Percentiles rank a stretch among this genome's conserved stretches.
Evolutionary conservation across 2,797 vertebrate genomes (phyloP).

Genomic region (Oreortyx pictus): DNA sequence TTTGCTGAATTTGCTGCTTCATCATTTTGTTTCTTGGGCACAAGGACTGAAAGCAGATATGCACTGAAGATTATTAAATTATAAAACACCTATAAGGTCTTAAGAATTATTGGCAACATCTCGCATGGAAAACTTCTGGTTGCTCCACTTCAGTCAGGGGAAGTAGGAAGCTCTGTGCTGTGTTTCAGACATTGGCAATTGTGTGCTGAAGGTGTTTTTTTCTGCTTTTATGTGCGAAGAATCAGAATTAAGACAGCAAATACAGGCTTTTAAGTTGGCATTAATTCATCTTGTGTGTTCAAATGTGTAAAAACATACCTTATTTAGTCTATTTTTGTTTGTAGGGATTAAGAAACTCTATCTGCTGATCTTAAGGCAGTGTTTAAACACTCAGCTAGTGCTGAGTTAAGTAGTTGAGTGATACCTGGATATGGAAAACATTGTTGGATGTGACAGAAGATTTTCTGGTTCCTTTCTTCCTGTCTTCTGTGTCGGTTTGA

Average conservation of each 20-base stretch:
- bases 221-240: not conserved
- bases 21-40: not conserved
- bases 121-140: not conserved
- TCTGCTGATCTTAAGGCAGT: not conserved
- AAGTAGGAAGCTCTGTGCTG: not conserved
- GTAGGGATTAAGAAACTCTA: not conserved
- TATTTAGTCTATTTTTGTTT: not conserved
- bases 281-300: not conserved
- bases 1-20: not conserved
- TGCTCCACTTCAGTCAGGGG: not conserved
- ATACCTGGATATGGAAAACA: not conserved
- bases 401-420: not conserved
- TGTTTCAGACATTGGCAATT: not conserved
- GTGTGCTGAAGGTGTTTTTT: not conserved
- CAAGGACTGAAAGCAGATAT: too few species aligned
- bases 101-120: not conserved
- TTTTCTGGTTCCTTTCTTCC: not conserved
- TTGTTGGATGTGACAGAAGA: not conserved
- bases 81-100: not conserved
- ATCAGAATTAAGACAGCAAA: not conserved
- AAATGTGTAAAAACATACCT: not conserved
- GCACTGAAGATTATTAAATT: not conserved
- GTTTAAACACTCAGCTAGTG: not conserved
- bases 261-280: not conserved
- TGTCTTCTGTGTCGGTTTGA: not conserved